Evolutionary conservation across 2,113 vertebrate species (phyloP).

Genomic region (Aix galericulata): DNA sequence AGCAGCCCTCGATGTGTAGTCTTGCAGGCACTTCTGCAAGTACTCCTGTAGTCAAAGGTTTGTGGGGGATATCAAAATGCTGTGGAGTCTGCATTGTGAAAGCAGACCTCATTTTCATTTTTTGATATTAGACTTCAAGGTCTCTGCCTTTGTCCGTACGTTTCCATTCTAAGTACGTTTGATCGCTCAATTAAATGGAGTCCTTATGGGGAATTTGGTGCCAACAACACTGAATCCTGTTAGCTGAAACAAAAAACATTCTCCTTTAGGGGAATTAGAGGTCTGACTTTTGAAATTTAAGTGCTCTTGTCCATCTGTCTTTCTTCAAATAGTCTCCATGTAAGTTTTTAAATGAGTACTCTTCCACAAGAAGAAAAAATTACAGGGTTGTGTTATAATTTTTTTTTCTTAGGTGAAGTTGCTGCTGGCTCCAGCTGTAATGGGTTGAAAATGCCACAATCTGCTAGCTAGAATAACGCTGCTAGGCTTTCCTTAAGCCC

Average conservation of each 20-base stretch:
- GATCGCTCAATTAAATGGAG: conserved; percentile 76
- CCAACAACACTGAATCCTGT: conserved; percentile 75
- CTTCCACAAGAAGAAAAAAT: conserved; percentile 45
- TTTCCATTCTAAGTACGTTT: conserved; percentile 63
- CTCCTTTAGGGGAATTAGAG: conserved; percentile 68
- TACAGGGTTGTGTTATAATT: conserved; percentile 23
- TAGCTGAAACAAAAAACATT: conserved; percentile 73
- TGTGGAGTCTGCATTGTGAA: neutral
- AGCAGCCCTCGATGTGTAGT: rapidly evolving
- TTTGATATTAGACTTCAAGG: conserved; percentile 36
- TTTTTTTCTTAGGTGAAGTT: conserved; percentile 36
- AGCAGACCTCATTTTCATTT: neutral
- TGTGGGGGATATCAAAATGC: neutral
- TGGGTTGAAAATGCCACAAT: neutral
- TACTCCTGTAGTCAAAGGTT: neutral
- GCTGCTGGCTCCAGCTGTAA: conserved; percentile 22
- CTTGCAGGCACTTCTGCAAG: neutral
- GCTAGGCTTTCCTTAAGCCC: conserved; percentile 1
- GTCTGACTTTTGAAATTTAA: conserved; percentile 71
- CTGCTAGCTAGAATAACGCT: conserved; percentile 19
- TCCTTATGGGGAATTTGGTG: conserved; percentile 72
- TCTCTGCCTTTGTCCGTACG: conserved; percentile 51
- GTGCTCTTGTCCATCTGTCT: conserved; percentile 74
- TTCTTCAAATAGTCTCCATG: conserved; percentile 68
- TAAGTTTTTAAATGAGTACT: conserved; percentile 71